These are phyloP conservation scores for Furcula furcula DNA, from an alignment of 2,888 invertebrate species.

Conservation along the genomic window DNA sequence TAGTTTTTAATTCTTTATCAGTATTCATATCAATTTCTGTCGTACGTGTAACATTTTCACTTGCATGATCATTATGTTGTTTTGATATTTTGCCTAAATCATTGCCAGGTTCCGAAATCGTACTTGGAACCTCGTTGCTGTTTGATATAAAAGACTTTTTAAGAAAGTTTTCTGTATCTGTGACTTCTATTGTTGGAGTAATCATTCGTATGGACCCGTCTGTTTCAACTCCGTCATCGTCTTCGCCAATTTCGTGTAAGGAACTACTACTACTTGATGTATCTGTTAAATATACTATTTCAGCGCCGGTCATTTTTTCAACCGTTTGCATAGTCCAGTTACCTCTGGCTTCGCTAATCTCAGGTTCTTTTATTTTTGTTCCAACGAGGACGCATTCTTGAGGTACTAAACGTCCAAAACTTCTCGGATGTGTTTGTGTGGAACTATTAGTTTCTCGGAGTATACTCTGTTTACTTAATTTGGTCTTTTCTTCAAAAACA, in stretches of 20 bases:
- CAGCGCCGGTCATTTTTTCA: slow-evolving; percentile 82
- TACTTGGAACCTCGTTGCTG: slow-evolving; percentile 13
- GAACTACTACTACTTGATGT: slow-evolving; percentile 85
- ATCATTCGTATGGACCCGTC: slow-evolving; percentile 73
- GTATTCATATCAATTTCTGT: slow-evolving; percentile 8
- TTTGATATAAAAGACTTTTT: slow-evolving; percentile 53
- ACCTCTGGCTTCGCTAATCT: slow-evolving; percentile 81
- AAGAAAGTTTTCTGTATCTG: slow-evolving; percentile 65
- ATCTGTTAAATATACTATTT: slow-evolving; percentile 86
- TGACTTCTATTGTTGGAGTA: slow-evolving; percentile 76
- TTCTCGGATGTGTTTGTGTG: slow-evolving; percentile 40
- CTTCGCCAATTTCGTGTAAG: slow-evolving; percentile 77
- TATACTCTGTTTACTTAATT: slow-evolving; percentile 34
- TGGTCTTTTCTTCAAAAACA: slow-evolving; percentile 64
- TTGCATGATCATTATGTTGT: not conserved
- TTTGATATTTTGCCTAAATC: not conserved
- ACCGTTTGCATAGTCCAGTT: slow-evolving; percentile 76
- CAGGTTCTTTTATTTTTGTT: slow-evolving; percentile 81
- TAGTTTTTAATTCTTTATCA: slow-evolving; percentile 4
- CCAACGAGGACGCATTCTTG: slow-evolving; percentile 82
- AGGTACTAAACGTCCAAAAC: slow-evolving; percentile 58
- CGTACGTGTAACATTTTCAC: slow-evolving; percentile 6
- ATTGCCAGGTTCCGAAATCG: slow-evolving; percentile 7
- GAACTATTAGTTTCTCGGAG: slow-evolving; percentile 34
- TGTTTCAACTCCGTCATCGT: slow-evolving; percentile 68